Percentiles rank a stretch among this genome's conserved stretches.
Conservation (phyloP, 2,797 vertebrate species). For the Neostethus bicornis region DNA sequence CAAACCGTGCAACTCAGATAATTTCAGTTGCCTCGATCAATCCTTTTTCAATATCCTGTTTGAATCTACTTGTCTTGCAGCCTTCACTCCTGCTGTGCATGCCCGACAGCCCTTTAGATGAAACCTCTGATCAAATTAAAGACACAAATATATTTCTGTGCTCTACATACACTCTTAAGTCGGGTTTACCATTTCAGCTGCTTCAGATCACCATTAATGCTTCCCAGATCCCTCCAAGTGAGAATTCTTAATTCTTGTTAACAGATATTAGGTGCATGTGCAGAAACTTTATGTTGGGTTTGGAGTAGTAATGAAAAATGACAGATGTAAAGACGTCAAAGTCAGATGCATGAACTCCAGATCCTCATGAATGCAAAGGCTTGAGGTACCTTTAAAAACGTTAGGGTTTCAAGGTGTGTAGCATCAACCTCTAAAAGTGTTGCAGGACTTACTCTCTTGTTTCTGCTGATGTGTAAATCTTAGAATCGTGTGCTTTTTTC, state of each 20-base stretch:
- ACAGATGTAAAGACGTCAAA: constrained; percentile 21
- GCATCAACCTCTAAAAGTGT: constrained; percentile 36
- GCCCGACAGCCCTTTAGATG: constrained; percentile 39
- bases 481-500: constrained; percentile 31
- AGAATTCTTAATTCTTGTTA: constrained; percentile 5
- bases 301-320: constrained; percentile 22
- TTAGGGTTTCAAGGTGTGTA: constrained; percentile 37
- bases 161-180: constrained; percentile 29
- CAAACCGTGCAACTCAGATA: constrained; percentile 30
- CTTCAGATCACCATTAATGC: constrained; percentile 37
- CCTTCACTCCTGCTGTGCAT: constrained; percentile 58
- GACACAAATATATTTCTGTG: constrained; percentile 15
- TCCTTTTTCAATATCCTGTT: constrained; percentile 43
- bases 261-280: constrained; percentile 7
- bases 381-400: constrained; percentile 48
- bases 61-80: constrained; percentile 66
- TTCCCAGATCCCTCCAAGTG: constrained; percentile 1
- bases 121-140: constrained; percentile 27
- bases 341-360: constrained; percentile 58
- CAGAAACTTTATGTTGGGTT: constrained; percentile 33
- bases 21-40: constrained; percentile 22
- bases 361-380: constrained; percentile 61
- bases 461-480: constrained; percentile 45
- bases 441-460: constrained; percentile 27
- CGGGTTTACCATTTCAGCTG: constrained; percentile 19